These are phyloP conservation scores for Microtus montanus DNA, from an alignment of 2,113 vertebrate species.

Conservation along the genomic window DNA sequence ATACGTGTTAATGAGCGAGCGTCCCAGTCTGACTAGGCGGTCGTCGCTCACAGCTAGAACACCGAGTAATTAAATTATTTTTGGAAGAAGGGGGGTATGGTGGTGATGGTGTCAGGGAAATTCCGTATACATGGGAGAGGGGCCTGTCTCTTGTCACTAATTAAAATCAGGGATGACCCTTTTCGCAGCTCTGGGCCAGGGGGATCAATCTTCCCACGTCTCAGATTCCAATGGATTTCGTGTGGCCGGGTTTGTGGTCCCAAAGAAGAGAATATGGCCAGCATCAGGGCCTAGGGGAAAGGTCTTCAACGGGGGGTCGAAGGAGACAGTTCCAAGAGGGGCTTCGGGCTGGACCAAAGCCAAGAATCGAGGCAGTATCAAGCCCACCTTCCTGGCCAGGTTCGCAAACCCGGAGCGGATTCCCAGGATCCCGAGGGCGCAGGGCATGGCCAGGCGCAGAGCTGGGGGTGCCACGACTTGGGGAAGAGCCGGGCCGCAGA, in stretches of 20 bases:
- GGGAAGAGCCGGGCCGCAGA: constrained; percentile 76
- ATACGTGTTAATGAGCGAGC: constrained; percentile 76
- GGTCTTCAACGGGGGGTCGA: not conserved
- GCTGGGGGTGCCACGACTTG: not conserved
- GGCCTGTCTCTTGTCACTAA: constrained; percentile 59
- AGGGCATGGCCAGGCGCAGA: not conserved
- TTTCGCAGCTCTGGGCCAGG: constrained; percentile 22
- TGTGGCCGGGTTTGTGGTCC: constrained; percentile 2
- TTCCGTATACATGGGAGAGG: constrained; percentile 37
- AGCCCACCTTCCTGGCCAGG: not conserved
- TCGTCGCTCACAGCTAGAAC: constrained; percentile 61
- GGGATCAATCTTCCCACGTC: constrained; percentile 18
- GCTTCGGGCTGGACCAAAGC: not conserved
- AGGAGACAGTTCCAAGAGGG: not conserved
- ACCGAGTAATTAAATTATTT: constrained; percentile 78
- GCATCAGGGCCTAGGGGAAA: not conserved
- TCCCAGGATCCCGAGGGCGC: not conserved
- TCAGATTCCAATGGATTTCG: constrained; percentile 52
- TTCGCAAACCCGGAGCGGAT: not conserved
- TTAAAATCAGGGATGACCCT: constrained; percentile 62
- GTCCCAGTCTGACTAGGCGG: constrained; percentile 65
- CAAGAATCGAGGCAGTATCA: not conserved
- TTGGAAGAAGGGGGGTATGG: not conserved
- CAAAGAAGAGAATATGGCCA: not conserved
- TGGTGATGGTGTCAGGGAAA: constrained; percentile 61